Conservation (phyloP, 2,113 vertebrate genomes). For the Ammodytes dubius region DNA sequence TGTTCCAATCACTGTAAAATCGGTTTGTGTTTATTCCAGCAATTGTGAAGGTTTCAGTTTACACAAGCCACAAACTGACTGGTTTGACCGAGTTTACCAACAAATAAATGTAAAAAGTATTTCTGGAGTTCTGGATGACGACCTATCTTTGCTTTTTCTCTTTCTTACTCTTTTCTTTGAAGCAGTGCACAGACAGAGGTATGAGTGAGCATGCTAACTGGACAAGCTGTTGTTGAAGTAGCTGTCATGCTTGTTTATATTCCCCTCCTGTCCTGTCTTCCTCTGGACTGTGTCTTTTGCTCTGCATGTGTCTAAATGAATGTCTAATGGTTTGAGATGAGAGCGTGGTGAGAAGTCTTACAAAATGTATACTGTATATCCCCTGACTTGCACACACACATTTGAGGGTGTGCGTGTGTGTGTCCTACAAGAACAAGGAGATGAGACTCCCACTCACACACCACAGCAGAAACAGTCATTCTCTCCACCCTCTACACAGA, state of each 20-base stretch:
- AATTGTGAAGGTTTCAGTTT: constrained; percentile 33
- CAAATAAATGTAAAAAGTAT: background rate
- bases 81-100: background rate
- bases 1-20: background rate
- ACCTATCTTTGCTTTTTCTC: background rate
- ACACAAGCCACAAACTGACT: constrained; percentile 21
- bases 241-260: constrained; percentile 64
- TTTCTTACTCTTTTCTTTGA: background rate
- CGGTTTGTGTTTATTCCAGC: constrained; percentile 19
- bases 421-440: constrained; percentile 7
- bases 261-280: constrained; percentile 8
- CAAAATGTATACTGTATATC: constrained; percentile 1
- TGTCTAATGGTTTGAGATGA: constrained; percentile 35
- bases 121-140: background rate
- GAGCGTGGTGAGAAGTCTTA: constrained; percentile 21
- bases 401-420: background rate
- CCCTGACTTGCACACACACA: background rate
- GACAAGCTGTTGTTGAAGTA: constrained; percentile 38
- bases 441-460: background rate
- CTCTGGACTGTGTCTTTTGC: constrained; percentile 62
- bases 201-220: constrained; percentile 12
- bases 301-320: constrained; percentile 21
- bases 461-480: constrained; percentile 21
- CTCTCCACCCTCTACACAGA: background rate
- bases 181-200: background rate